phyloP scores from a whole-genome alignment of 2,888 invertebrate genomes.

The Odontothrips loti region DNA sequence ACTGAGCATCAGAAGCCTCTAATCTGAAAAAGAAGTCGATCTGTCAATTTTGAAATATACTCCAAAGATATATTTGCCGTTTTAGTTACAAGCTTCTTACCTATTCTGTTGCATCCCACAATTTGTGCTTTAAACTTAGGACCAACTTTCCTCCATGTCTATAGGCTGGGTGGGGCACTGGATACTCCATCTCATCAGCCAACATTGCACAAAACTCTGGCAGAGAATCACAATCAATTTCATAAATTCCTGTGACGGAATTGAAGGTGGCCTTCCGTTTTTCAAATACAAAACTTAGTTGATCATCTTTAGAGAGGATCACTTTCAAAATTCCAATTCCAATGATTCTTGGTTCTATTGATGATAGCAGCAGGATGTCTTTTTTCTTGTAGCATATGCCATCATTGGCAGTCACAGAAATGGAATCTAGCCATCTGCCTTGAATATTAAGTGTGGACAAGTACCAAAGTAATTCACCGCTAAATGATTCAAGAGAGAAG shows the following conservation, averaged over 20 bases:
- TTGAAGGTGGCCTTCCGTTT: background rate
- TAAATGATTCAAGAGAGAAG: background rate
- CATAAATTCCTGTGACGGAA: background rate
- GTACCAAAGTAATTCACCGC: too few species aligned
- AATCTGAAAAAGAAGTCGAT: too few species aligned
- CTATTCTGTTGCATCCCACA: too few species aligned
- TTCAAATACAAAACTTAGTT: background rate
- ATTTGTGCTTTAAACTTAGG: background rate
- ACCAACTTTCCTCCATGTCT: background rate
- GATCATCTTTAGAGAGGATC: background rate
- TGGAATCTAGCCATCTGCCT: too few species aligned
- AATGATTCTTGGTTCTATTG: background rate
- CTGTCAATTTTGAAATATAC: too few species aligned
- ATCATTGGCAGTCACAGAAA: too few species aligned
- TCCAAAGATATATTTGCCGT: too few species aligned
- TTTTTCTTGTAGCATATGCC: background rate
- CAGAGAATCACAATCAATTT: background rate
- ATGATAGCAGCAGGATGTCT: background rate
- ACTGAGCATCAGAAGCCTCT: too few species aligned
- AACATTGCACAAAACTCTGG: background rate
- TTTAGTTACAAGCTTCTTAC: too few species aligned
- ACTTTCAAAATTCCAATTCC: background rate
- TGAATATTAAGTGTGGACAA: too few species aligned
- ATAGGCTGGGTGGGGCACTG: background rate
- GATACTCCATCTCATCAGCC: background rate